Evolutionary conservation across 2,888 invertebrate species (phyloP).

Genomic region (Caenorhabditis wallacei): DNA sequence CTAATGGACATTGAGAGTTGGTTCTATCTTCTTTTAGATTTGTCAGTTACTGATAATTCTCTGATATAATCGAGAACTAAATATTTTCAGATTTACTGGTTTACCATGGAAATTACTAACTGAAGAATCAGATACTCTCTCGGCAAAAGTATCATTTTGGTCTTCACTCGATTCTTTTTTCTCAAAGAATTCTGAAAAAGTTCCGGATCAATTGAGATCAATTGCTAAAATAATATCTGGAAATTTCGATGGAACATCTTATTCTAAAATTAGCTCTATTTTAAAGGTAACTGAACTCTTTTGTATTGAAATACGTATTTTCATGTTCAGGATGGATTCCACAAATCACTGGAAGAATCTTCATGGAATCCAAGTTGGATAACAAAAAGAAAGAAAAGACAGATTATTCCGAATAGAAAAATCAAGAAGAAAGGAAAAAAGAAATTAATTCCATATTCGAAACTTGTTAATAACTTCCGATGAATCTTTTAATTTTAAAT

Average conservation of each 20-base stretch:
- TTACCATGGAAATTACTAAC: conserved; percentile 36
- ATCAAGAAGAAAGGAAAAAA: not conserved
- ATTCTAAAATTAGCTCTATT: conserved; percentile 9
- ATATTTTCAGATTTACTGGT: conserved; percentile 24
- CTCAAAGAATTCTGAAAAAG: conserved; percentile 1
- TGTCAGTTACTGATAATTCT: conserved; percentile 21
- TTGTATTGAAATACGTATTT: not conserved
- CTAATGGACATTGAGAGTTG: conserved; percentile 57
- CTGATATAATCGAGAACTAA: not conserved
- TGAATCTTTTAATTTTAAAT: not conserved
- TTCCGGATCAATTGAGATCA: conserved; percentile 4
- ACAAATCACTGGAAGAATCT: conserved; percentile 7
- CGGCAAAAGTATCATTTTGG: conserved; percentile 32
- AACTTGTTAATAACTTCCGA: not conserved
- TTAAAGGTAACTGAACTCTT: not conserved
- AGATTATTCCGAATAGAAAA: conserved; percentile 7
- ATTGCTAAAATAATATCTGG: conserved; percentile 12
- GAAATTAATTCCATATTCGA: not conserved
- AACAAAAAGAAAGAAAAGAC: conserved; percentile 11
- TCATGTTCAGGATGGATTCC: conserved; percentile 30
- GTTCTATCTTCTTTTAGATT: conserved; percentile 50
- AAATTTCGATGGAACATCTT: not conserved
- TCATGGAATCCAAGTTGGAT: conserved; percentile 45
- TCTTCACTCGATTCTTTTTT: conserved; percentile 13
- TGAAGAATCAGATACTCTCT: conserved; percentile 27